Evolutionary conservation across 1,140 invertebrate genomes (phyloP), one percentile per base, ranked within the genome.

Genomic region (Teleogryllus occipitalis): DNA sequence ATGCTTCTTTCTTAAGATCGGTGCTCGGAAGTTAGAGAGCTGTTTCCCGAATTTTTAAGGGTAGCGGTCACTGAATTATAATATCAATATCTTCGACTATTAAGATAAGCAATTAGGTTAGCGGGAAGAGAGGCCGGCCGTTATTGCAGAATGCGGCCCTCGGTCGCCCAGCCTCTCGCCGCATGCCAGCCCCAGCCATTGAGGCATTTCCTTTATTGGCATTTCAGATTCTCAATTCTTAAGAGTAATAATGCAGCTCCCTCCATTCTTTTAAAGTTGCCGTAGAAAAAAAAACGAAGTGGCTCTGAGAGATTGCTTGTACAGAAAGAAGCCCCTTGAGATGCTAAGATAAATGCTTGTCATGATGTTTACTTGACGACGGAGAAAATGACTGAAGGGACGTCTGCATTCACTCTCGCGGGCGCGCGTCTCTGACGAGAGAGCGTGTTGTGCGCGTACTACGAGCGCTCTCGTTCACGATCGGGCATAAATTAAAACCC

Each of bases 301-400:
- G 48, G 39, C 48, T 46, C 15, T n/a, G 76, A 77, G 76, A 77
- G 47, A 48, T 48, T 77, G 76, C 48, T 77, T 77, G 18, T 77
- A 77, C 47, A 47, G 47, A 48, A 77, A 49, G 48, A 49, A 77
- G 76, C 47, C 48, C 48, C 76, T 47, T 47, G 76, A 18, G 75
- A 76, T 76, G n/a, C 18, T 39, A 48, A 77, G 48, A 77, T 48
- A 77, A 77, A 77, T 77, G 76, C 76, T 76, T 77, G 76, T 77
- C 76, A 49, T 77, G 76, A 15, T 77, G 47, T 77, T 77, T 77
- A 48, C 48, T 77, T 77, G 54, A 18, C 10, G 54, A 65, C 54
- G 54, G 10, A 14, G 54, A 65, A 18, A 18, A 65, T 14, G 54
- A 39, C 27, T 39, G 27, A 39, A 39, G 27, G 27, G 27, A 39